Evolutionary conservation across 2,113 vertebrate genomes (phyloP), one percentile per base, ranked within the genome.

Genomic region (Carassius carassius): DNA sequence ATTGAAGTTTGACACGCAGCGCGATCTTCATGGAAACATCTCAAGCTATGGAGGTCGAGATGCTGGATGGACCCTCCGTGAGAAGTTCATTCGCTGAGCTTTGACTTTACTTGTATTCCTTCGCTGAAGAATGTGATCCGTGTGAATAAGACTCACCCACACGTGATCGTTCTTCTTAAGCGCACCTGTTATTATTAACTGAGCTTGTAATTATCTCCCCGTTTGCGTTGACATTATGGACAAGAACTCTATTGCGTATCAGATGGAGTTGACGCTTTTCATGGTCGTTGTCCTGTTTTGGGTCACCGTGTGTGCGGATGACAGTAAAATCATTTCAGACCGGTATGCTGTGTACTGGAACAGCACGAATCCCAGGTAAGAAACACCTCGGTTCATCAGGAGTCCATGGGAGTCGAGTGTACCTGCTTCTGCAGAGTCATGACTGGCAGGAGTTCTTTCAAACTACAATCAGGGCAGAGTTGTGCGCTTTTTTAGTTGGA

Each of bases 261-360:
- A 86, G 92, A 93, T 93, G 94, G 95, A 93, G 93, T 94, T 92
- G 93, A 91, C 88, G 89, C 92, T 95, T 89, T 90, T 96, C 86
- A 93, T 94, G 90, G 92, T 95, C 89, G 92, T 94, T 83, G 91
- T 95, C 41, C 81, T 96, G 70, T 92, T 94, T 81, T 95, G 95
- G 79, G 90, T 95, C 92, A 93, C 93, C 88, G 95, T 95, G 60
- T 95, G 94, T 92, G 94, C 94, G 74, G 96, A 96, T 87, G 96
- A 97, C 85, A 92, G 93, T 91, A 96, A 96, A 84, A 89, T 96
- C 90, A 92, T 95, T 87, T 95, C 96, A 44, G 96, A 97, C 92
- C 96, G 97, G 83, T 95, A 95, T 86, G 96, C 95, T 2, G 96
- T 98, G 60, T 97, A 97, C 90, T 98, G 97, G 97, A 98, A 97